Evolutionary conservation across 23 tunicate genomes (phyloP).

Genomic region (Pegea sp.): DNA sequence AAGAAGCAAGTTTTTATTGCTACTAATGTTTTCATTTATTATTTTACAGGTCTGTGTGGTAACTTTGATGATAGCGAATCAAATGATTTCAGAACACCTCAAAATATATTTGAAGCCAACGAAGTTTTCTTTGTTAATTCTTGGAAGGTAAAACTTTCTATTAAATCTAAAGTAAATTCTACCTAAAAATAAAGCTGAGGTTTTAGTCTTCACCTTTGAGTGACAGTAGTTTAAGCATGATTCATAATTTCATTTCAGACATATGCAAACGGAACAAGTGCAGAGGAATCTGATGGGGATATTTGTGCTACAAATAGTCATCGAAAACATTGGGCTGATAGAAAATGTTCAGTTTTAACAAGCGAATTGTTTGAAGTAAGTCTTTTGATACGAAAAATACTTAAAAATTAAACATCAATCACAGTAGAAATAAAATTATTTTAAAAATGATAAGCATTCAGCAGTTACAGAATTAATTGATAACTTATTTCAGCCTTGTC

Average conservation of each 20-base stretch:
- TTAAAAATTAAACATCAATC: not conserved
- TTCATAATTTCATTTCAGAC: conserved; percentile 19
- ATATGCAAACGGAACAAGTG: conserved; percentile 56
- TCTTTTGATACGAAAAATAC: no score
- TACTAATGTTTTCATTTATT: no score
- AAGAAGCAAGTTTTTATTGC: no score
- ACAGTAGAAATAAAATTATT: not conserved
- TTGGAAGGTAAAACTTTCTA: conserved; percentile 42
- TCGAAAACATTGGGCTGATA: conserved; percentile 88
- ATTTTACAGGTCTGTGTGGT: conserved; percentile 64
- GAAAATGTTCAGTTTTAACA: conserved; percentile 79
- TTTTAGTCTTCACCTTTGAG: no score
- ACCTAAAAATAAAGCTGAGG: no score
- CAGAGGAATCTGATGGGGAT: conserved; percentile 59
- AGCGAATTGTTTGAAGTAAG: conserved; percentile 61
- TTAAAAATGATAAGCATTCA: not conserved
- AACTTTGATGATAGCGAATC: conserved; percentile 84
- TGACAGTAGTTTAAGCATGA: no score
- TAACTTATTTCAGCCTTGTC: conserved; percentile 45
- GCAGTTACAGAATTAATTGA: not conserved
- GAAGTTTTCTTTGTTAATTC: conserved; percentile 87
- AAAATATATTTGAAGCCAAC: conserved; percentile 76
- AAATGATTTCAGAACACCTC: conserved; percentile 83
- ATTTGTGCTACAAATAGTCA: conserved; percentile 68
- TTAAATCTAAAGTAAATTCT: no score